Percentiles rank a stretch among this genome's conserved stretches.
These are phyloP conservation scores for Gortyna flavago DNA, from an alignment of 2,888 invertebrate species.

Conservation along the genomic window DNA sequence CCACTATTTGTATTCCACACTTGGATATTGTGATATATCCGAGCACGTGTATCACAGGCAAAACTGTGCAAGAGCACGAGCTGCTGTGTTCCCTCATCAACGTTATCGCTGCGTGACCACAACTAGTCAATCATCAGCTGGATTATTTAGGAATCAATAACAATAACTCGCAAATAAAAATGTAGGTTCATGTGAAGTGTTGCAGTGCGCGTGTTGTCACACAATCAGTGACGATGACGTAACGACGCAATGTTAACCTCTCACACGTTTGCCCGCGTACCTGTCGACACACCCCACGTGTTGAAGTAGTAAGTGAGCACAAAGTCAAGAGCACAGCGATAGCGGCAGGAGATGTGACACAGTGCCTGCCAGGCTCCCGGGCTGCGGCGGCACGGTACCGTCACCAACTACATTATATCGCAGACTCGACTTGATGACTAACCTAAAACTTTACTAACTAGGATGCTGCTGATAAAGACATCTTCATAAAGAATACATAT, in stretches of 20 bases:
- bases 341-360: neutral
- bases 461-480: neutral
- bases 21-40: neutral
- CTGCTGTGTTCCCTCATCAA: neutral
- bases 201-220: neutral
- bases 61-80: neutral
- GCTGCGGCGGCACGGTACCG: neutral
- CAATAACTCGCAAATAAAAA: neutral
- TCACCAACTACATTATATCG: neutral
- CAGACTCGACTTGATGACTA: neutral
- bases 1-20: neutral
- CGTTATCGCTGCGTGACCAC: neutral
- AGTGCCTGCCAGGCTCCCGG: too few relatives aligned
- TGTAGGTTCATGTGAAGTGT: neutral
- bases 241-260: conserved; percentile 24
- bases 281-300: too few relatives aligned
- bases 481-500: neutral
- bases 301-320: too few relatives aligned
- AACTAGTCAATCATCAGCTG: neutral
- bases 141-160: conserved; percentile 5
- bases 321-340: conserved; percentile 46
- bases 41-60: neutral
- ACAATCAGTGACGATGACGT: conserved; percentile 10
- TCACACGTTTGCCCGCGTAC: too few relatives aligned
- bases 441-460: neutral